A percentile compares a stretch with the other conserved stretches of the same genome.
phyloP scores from a whole-genome alignment of 2,888 invertebrate genomes.

The Lacanobia wlatinum region DNA sequence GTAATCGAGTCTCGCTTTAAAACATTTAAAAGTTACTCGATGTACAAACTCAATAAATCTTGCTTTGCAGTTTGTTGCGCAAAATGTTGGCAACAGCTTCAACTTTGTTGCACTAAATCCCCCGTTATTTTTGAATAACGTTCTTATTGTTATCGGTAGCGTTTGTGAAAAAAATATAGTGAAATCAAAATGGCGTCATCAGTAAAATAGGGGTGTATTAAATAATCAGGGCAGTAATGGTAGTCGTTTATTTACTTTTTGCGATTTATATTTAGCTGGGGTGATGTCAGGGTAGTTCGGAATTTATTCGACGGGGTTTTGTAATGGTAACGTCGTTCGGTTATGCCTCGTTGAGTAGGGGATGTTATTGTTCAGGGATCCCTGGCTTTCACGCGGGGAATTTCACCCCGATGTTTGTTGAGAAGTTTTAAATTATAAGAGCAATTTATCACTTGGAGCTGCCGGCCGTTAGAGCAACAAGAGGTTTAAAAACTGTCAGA shows the following conservation, averaged over 20 bases:
- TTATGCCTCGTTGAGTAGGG: slow-evolving; percentile 87
- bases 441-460: slow-evolving; percentile 64
- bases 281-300: slow-evolving; percentile 74
- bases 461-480: slow-evolving; percentile 41
- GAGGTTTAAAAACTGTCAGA: slow-evolving; percentile 37
- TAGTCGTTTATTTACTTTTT: slow-evolving; percentile 89
- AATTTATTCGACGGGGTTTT: slow-evolving; percentile 82
- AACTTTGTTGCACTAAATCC: slow-evolving; percentile 56
- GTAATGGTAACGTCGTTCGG: slow-evolving; percentile 83
- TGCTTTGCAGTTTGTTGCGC: slow-evolving; percentile 48
- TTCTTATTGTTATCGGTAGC: slow-evolving; percentile 69
- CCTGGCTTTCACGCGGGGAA: slow-evolving; percentile 66
- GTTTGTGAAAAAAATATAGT: slow-evolving; percentile 66
- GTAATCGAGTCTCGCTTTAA: slow-evolving; percentile 51
- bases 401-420: slow-evolving; percentile 66
- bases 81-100: slow-evolving; percentile 55
- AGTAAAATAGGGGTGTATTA: slow-evolving; percentile 79
- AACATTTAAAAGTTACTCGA: slow-evolving; percentile 41
- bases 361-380: slow-evolving; percentile 73
- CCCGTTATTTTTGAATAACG: slow-evolving; percentile 63
- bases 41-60: slow-evolving; percentile 56
- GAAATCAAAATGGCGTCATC: slow-evolving; percentile 85
- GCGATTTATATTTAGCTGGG: slow-evolving; percentile 83
- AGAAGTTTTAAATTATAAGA: slow-evolving; percentile 68
- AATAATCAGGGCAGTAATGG: slow-evolving; percentile 89